Evolutionary conservation across 2,888 invertebrate genomes (phyloP).

Genomic region (Euplexia lucipara): DNA sequence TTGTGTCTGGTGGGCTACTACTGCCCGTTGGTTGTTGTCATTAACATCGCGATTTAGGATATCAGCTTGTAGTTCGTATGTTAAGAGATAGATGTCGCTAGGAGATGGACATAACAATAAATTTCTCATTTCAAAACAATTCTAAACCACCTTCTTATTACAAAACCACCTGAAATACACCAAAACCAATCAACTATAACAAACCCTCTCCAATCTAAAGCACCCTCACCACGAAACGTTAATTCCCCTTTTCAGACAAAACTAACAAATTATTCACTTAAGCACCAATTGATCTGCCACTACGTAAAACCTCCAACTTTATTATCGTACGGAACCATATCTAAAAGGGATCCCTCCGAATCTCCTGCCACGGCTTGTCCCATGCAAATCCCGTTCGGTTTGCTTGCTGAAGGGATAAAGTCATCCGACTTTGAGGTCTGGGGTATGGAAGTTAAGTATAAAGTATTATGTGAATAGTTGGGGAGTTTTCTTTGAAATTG

Average conservation of each 20-base stretch:
- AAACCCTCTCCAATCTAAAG: background rate
- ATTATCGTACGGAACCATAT: slow-evolving; percentile 29
- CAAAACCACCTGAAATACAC: background rate
- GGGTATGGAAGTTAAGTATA: slow-evolving; percentile 43
- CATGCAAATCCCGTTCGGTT: slow-evolving; percentile 56
- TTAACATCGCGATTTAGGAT: too few relatives aligned
- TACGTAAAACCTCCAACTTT: slow-evolving; percentile 41
- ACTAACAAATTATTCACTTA: slow-evolving; percentile 45
- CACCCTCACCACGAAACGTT: background rate
- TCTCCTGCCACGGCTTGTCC: slow-evolving; percentile 29
- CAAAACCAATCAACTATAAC: slow-evolving; percentile 3
- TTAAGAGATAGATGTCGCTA: too few relatives aligned
- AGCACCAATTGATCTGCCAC: slow-evolving; percentile 25
- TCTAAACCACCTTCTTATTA: background rate
- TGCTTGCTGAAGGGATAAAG: slow-evolving; percentile 60
- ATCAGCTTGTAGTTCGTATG: too few relatives aligned
- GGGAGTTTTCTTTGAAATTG: slow-evolving; percentile 41
- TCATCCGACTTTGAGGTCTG: slow-evolving; percentile 43
- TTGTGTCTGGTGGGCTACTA: too few relatives aligned
- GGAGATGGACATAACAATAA: too few relatives aligned
- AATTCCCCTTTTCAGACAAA: slow-evolving; percentile 16
- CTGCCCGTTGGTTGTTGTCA: too few relatives aligned
- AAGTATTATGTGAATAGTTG: slow-evolving; percentile 52
- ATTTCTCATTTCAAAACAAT: background rate
- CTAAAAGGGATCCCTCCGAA: slow-evolving; percentile 28